Conservation (phyloP, 1,140 invertebrate species). For the Drosophila malerkotliana region DNA sequence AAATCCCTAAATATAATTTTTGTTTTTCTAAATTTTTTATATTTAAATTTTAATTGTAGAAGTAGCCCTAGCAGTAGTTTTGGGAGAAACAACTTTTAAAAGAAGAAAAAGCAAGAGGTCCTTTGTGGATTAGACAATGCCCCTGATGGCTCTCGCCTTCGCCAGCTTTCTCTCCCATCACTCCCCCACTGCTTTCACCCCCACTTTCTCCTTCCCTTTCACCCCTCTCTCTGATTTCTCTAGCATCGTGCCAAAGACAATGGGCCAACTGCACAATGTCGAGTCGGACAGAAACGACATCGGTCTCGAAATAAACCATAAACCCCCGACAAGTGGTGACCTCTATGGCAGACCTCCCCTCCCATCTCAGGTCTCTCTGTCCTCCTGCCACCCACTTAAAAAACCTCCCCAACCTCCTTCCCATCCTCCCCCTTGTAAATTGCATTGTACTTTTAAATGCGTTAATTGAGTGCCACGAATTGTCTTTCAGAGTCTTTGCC, state of each 20-base stretch:
- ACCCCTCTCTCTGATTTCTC: background rate
- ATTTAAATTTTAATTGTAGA: too few species aligned
- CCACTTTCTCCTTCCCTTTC: background rate
- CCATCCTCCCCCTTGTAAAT: background rate
- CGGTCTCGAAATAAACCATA: constrained; percentile 63
- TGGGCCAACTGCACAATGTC: constrained; percentile 62
- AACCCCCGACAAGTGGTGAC: constrained; percentile 53
- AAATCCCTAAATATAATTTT: background rate
- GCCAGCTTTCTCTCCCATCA: background rate
- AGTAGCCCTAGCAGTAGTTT: too few species aligned
- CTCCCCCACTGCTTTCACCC: background rate
- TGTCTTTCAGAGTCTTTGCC: constrained; percentile 40
- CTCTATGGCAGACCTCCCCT: background rate
- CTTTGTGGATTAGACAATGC: constrained; percentile 69
- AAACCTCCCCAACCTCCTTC: background rate
- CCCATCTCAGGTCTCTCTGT: background rate
- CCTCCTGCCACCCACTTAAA: background rate
- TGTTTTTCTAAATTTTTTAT: too few species aligned
- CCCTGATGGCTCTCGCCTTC: constrained; percentile 26
- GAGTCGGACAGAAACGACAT: constrained; percentile 26
- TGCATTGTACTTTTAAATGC: constrained; percentile 72
- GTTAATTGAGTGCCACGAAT: constrained; percentile 77
- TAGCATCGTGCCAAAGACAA: constrained; percentile 72
- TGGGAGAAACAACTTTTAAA: background rate
- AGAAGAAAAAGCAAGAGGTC: constrained; percentile 3